Base-by-base conservation (phyloP, 2,113 vertebrate genomes). In the Ceyx cyanopectus region DNA sequence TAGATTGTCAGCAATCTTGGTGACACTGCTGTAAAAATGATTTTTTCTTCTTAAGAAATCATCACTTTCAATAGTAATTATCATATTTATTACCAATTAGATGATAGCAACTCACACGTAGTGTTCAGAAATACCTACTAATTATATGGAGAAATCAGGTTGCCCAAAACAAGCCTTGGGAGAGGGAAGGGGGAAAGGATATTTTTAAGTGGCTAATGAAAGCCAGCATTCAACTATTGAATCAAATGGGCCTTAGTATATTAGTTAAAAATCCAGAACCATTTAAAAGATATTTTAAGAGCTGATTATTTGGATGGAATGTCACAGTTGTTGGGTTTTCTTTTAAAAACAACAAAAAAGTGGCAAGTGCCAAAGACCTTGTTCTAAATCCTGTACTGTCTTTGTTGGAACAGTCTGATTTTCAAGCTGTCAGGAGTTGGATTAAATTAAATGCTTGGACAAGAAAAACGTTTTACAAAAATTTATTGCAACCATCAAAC, bases 401-500 rank as follows among this genome's bases (percentile, higher is more conserved):
- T 96, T 79, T 81, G 80, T 74, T 51, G 78, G 41, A 88, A 87
- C 46, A 81, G 89, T 81, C 80, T 2, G 60, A 73, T 93, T 95
- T 94, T 89, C 87, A 79, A 90, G 65, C 95, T 97, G 89, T 96
- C 94, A 92, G 74, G 94, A 95, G 85, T 92, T 83, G 48, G 50
- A 96, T 94, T 93, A 97, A 98, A 98, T 97, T 97, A 97, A 98
- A 98, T 97, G 96, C 97, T 96, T 97, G 91, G 97, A 97, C 96
- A 96, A 98, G 97, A 97, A 97, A 97, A 97, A 96, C 14, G 92
- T 97, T 98, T 98, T 96, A 97, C 87, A 98, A 96, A 97, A 97
- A 98, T 97, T 98, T 98, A 97, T 97, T 98, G 90, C 81, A 96
- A 96, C 93, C 96, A 97, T 96, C 95, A 97, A 97, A 97, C 96